A percentile compares a stretch with the other conserved stretches of the same genome.
Conservation (phyloP, 2,888 invertebrate genomes). For the Plebejus argus region DNA sequence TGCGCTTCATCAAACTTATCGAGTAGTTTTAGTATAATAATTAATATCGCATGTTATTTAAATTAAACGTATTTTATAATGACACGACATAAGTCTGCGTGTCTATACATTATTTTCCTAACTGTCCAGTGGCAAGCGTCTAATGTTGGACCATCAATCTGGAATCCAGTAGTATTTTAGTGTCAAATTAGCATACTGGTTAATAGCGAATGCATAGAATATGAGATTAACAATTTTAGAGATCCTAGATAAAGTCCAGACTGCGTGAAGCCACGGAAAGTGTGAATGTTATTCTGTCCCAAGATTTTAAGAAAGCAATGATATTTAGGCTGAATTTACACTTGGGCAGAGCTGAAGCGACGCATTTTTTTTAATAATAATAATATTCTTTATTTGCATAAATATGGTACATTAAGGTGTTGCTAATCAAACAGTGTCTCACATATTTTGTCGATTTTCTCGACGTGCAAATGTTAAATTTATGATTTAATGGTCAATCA, state of each 20-base stretch:
- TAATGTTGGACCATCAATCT: neutral
- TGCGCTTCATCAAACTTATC: neutral
- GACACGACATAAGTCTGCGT: neutral
- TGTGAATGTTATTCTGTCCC: neutral
- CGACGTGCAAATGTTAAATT: no score
- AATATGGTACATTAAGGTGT: no score
- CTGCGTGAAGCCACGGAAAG: neutral
- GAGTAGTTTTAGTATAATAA: neutral
- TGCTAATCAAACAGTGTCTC: no score
- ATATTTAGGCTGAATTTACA: no score
- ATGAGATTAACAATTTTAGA: neutral
- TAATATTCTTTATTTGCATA: no score
- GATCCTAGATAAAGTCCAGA: neutral
- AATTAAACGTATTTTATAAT: neutral
- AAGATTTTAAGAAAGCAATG: neutral
- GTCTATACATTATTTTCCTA: neutral
- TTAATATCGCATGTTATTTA: neutral
- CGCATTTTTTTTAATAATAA: no score
- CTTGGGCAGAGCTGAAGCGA: no score
- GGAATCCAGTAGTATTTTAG: slow-evolving; percentile 7
- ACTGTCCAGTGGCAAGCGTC: neutral
- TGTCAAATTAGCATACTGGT: neutral
- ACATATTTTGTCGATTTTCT: no score
- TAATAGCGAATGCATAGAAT: slow-evolving; percentile 6
- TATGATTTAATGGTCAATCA: no score